phyloP scores from a whole-genome alignment of 1,140 invertebrate species.

The Intoshia linei region DNA sequence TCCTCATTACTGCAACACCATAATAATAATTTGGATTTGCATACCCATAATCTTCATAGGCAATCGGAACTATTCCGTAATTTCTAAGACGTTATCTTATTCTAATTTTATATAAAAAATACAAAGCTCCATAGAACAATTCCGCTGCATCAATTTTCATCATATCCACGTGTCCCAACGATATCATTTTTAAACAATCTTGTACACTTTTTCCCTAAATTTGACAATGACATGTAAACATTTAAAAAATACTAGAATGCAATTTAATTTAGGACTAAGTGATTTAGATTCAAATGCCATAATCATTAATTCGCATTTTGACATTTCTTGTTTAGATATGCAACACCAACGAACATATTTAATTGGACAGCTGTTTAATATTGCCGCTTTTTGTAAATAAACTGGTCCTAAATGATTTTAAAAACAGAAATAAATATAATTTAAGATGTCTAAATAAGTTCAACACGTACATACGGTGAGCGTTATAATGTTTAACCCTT shows the following conservation, averaged over 20 bases:
- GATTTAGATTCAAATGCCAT: constrained; percentile 44
- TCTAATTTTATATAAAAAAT: background rate
- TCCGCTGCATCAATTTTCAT: constrained; percentile 22
- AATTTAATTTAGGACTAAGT: constrained; percentile 55
- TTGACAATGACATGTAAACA: too few species aligned
- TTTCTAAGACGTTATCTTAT: constrained; percentile 9
- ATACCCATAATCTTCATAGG: constrained; percentile 19
- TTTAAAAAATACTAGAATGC: too few species aligned
- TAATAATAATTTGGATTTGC: constrained; percentile 15
- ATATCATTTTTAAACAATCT: constrained; percentile 44
- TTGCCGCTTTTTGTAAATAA: too few species aligned
- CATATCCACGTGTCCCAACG: constrained; percentile 32
- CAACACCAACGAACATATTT: constrained; percentile 31
- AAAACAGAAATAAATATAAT: too few species aligned
- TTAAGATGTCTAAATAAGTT: too few species aligned
- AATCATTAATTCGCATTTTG: constrained; percentile 70
- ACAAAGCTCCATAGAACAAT: constrained; percentile 8
- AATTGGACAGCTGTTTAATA: constrained; percentile 15
- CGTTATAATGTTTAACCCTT: too few species aligned
- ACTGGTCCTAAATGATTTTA: too few species aligned
- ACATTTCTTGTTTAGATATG: constrained; percentile 50
- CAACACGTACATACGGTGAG: too few species aligned
- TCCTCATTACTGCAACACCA: constrained; percentile 18
- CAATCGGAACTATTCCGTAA: constrained; percentile 19
- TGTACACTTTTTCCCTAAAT: constrained; percentile 45